A percentile compares a stretch with the other conserved stretches of the same genome.
Conservation (phyloP, 2,113 vertebrate species). For the Benitochromis conjunctus region DNA sequence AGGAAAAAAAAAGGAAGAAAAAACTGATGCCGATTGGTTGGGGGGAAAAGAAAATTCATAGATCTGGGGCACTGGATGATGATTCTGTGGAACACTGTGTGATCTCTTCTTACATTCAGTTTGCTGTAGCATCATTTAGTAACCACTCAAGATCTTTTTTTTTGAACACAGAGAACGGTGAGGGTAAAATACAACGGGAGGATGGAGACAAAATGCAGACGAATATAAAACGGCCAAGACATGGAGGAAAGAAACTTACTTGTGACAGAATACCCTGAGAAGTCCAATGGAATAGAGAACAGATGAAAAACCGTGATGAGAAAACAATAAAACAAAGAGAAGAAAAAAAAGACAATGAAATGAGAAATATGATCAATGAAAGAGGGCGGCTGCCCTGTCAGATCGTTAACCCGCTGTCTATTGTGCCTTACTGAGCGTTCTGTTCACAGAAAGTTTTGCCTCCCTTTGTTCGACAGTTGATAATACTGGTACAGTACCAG, state of each 20-base stretch:
- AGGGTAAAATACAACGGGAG: not conserved
- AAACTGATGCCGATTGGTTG: not conserved
- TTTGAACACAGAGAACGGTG: not conserved
- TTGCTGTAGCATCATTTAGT: not conserved
- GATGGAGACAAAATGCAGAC: constrained; percentile 10
- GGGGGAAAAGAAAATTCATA: not conserved
- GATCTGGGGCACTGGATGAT: not conserved
- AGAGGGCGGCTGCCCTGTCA: not conserved
- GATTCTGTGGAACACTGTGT: not conserved
- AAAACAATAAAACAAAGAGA: constrained; percentile 53
- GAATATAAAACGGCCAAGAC: constrained; percentile 1
- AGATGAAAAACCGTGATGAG: constrained; percentile 73
- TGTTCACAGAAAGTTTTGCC: not conserved
- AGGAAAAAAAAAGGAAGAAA: not conserved
- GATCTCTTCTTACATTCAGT: not conserved
- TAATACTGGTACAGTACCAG: not conserved
- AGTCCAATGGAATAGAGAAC: constrained; percentile 82
- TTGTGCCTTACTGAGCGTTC: not conserved
- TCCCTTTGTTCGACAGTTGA: not conserved
- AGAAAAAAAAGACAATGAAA: constrained; percentile 72
- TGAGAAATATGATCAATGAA: constrained; percentile 52
- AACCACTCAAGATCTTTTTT: not conserved
- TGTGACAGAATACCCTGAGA: constrained; percentile 86
- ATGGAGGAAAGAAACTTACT: constrained; percentile 83
- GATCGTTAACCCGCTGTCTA: not conserved